Evolutionary conservation across 2,888 invertebrate genomes (phyloP), one percentile per base, ranked within the genome.

Genomic region (Suillia variegata): DNA sequence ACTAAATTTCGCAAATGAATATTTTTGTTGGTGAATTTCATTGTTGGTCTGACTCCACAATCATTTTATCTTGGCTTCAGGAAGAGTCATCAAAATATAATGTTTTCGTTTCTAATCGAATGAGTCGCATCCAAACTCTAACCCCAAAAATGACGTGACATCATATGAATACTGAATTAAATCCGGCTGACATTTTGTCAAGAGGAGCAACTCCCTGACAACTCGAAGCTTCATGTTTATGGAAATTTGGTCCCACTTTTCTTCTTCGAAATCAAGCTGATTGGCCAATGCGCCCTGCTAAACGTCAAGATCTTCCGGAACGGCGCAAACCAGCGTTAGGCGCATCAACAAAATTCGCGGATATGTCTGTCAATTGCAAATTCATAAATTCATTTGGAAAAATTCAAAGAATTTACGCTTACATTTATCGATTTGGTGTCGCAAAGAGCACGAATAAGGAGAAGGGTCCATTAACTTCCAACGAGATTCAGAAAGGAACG

Each of bases 11-110:
- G 12, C 12, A 42, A 45, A 17, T 15, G 6, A 21, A 21, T 3
- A 20, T 31, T 20, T 52, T 26, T 24, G 21, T 21, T 2, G 21
- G 20, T 38, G 34, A 56, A 12, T 17, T 54, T 8, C 56, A 59
- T 54, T 65, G 61, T 10, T 64, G 61, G 61, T 62, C 61, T 0
- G 58, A 64, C 24, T 64, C 61, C 0, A 59, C 57, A 17, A 54
- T 58, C 1, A 58, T 54, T 1, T 31, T 63, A 8, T 63, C 61
- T 5, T 66, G 59, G 61, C 6, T 66, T 13, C 47, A 15, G 10
- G 57, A 59, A 3, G 51, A 64, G 3, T 45, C 62, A 15, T 62
- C 61, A 33, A 61, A 65, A 22, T 65, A 58, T 8, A 60, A 61
- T 31, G 51, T 58, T 34, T 67, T 67, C 22, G 62, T 67, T 1